Evolutionary conservation across 2,888 invertebrate genomes (phyloP).

Genomic region (Rhaphigaster nebulosa): DNA sequence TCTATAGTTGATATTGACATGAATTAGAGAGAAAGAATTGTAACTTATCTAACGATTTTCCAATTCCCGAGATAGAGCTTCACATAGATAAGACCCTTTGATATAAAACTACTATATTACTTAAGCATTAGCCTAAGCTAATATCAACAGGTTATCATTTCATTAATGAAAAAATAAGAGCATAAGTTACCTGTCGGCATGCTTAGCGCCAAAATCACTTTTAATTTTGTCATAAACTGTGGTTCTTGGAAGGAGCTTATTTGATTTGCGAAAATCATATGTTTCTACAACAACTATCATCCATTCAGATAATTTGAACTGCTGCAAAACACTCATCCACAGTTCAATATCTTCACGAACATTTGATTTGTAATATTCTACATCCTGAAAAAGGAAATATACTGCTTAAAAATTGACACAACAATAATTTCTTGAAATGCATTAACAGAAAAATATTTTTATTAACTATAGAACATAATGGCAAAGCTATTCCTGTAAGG

Average conservation of each 20-base stretch:
- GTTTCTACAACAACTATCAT: conserved; percentile 93
- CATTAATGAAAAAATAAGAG: neutral
- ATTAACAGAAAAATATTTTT: neutral
- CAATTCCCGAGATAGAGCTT: too few species aligned
- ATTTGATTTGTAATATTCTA: conserved; percentile 89
- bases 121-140: too few species aligned
- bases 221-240: conserved; percentile 96
- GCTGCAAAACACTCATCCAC: conserved; percentile 86
- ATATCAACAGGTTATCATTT: neutral
- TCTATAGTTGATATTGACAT: too few species aligned
- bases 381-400: conserved; percentile 76
- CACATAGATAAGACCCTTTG: too few species aligned
- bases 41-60: too few species aligned
- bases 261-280: conserved; percentile 90
- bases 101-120: too few species aligned
- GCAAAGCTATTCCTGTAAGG: too few species aligned
- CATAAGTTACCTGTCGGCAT: conserved; percentile 75
- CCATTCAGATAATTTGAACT: conserved; percentile 88
- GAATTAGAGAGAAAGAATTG: too few species aligned
- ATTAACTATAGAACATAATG: too few species aligned
- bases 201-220: conserved; percentile 92
- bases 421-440: neutral
- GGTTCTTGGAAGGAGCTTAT: conserved; percentile 90
- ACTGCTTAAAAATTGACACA: neutral
- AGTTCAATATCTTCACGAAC: conserved; percentile 90